Conservation (phyloP, 2,888 invertebrate species). For the Drosophila stalkeri region DNA sequence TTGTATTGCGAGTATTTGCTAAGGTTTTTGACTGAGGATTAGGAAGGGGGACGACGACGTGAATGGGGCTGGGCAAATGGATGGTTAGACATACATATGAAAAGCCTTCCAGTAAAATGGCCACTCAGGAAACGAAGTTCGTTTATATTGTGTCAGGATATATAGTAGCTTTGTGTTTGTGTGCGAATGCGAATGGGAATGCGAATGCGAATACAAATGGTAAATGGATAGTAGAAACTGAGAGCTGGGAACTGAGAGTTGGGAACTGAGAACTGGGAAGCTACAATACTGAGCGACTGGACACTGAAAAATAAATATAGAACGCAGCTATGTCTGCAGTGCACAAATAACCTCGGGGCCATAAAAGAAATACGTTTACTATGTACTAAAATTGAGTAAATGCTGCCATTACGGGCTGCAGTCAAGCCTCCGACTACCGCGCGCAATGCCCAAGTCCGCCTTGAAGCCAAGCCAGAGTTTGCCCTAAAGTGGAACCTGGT, state of each 20-base stretch:
- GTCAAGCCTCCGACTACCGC: slow-evolving; percentile 39
- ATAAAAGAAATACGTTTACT: slow-evolving; percentile 81
- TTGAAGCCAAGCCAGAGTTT: slow-evolving; percentile 3
- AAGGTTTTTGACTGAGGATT: slow-evolving; percentile 49
- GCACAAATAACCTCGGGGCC: slow-evolving; percentile 72
- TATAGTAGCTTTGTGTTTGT: slow-evolving; percentile 67
- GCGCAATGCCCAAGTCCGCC: neutral
- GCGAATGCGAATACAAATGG: slow-evolving; percentile 7
- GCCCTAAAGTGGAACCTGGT: slow-evolving; percentile 17
- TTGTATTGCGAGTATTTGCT: slow-evolving; percentile 71
- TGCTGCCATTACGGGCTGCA: slow-evolving; percentile 76
- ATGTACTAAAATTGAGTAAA: slow-evolving; percentile 79
- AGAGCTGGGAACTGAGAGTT: neutral
- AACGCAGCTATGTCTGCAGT: slow-evolving; percentile 54
- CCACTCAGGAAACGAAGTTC: slow-evolving; percentile 80
- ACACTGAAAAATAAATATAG: slow-evolving; percentile 45
- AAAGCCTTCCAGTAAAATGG: slow-evolving; percentile 79
- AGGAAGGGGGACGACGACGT: neutral
- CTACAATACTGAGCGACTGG: slow-evolving; percentile 10
- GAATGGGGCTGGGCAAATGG: neutral
- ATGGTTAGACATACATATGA: slow-evolving; percentile 42
- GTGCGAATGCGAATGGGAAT: slow-evolving; percentile 45
- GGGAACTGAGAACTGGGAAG: neutral
- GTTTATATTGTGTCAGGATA: slow-evolving; percentile 80
- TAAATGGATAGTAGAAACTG: neutral